Evolutionary conservation across 2,888 invertebrate species (phyloP), one percentile per base, ranked within the genome.

Genomic region (Lasioglossum malachurum): DNA sequence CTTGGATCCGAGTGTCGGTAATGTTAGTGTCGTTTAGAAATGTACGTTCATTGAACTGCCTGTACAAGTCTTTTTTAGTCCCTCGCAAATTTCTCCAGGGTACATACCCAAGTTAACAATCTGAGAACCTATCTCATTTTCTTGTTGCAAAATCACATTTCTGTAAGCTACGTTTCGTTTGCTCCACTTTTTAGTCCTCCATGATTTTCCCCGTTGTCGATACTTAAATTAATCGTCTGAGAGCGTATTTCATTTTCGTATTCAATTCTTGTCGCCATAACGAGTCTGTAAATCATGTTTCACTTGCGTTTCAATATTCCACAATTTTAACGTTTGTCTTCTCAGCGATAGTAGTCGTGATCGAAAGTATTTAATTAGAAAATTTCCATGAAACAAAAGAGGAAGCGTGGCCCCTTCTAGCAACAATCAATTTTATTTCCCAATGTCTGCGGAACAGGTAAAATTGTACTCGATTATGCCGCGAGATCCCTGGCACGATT

Each of bases 391-490:
- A n/a, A 57, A n/a, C 12, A n/a, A 57, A 57, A 12, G 12, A 57
- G 57, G n/a, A 57, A 57, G n/a, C 57, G 23, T 12, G n/a, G 57
- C n/a, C 7, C 3, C 14, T 4, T 82, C 57, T 80, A 64, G 73
- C 46, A 23, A 69, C n/a, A 31, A 31, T 76, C 73, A 77, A 81
- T 82, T 71, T 84, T 77, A 71, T 71, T 23, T 49, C 46, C 57
- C 75, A 57, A 80, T 53, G 16, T 46, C 14, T 44, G 31, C 3
- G 16, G 14, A 64, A 67, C 38, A 19, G 14, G 35, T 49, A 67
- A 75, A 83, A 83, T 87, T 80, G 80, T 74, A 71, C 77, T 31
- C 78, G 69, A 82, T 84, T 79, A 57, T 57, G 81, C 44, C 27
- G 14, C 35, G 67, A 84, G 67, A 84, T 87, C 44, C 53, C 64